Evolutionary conservation across 2,888 invertebrate genomes (phyloP).

Genomic region (Didymodactylos carnosus): DNA sequence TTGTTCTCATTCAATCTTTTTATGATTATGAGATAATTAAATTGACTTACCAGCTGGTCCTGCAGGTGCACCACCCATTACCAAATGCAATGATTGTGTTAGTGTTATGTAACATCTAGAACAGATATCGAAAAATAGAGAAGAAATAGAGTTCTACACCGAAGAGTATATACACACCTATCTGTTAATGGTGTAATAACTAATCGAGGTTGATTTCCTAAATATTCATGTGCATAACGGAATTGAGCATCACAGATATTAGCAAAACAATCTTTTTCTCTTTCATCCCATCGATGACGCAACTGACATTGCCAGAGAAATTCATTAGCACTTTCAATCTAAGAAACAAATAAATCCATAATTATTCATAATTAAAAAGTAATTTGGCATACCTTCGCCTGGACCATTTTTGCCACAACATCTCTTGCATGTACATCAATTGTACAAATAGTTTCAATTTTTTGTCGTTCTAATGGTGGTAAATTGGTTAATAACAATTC

Average conservation of each 20-base stretch:
- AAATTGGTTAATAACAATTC: constrained; percentile 67
- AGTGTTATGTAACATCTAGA: constrained; percentile 71
- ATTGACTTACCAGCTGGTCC: constrained; percentile 46
- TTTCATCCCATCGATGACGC: constrained; percentile 73
- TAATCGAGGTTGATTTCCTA: constrained; percentile 78
- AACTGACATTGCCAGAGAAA: constrained; percentile 81
- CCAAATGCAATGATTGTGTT: constrained; percentile 73
- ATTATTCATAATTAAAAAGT: background rate
- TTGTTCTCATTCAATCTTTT: background rate
- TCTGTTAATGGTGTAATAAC: constrained; percentile 87
- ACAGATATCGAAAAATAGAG: constrained; percentile 39
- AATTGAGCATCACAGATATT: constrained; percentile 94
- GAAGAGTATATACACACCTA: constrained; percentile 16
- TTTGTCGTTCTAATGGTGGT: constrained; percentile 70
- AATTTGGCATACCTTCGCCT: constrained; percentile 31
- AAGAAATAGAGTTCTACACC: background rate
- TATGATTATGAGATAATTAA: background rate
- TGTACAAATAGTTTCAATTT: constrained; percentile 94
- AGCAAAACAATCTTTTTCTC: constrained; percentile 69
- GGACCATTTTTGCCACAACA: constrained; percentile 75
- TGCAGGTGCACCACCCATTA: constrained; percentile 90
- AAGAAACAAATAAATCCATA: background rate
- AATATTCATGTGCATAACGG: constrained; percentile 74
- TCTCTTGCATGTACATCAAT: constrained; percentile 67
- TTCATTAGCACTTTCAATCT: constrained; percentile 54